Evolutionary conservation across 1,140 invertebrate genomes (phyloP), one percentile per base, ranked within the genome.

Genomic region (Cheumatopsyche charites): DNA sequence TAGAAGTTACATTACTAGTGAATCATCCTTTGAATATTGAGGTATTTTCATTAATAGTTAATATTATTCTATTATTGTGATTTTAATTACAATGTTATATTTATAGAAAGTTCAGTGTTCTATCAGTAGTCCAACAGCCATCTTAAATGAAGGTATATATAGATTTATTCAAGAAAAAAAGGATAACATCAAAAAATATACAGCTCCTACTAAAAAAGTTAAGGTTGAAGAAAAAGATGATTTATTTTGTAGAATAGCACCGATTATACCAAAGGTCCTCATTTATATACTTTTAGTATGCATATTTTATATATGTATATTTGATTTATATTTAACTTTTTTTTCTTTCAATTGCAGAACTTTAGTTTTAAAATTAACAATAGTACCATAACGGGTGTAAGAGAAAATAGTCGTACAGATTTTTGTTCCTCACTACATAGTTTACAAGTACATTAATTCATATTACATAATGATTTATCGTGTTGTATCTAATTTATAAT

Each of bases 211-310:
- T 13, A 72, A 7, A 74, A 73, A n/a, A 72, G 74, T 23, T 49
- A 45, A 29, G 1, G 13, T 7, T 29, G 36, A 55, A 29, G 15
- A n/a, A 36, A 52, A 15, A 42, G 80, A 82, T 62, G 78, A 81
- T 11, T 78, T 85, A 73, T 85, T 89, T 76, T 81, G 85, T 61
- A 85, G 86, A 76, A 80, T 90, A 58, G 84, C 88, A 21, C 90
- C 90, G 19, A 87, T 92, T 75, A 89, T 93, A 83, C 91, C 91
- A 81, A 92, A 92, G 85, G 90, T 90, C 82, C 25, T n/a, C n/a
- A n/a, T n/a, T n/a, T n/a, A 42, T 49, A 13, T 5, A 5, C 4
- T 49, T 36, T 49, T 5, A 4, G 17, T 7, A 61, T 61, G 4
- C 6, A 61, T 61, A 4, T 61, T 5, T 61, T 7, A 41, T 42